Evolutionary conservation across 1,140 invertebrate species (phyloP).

Genomic region (Batillaria attramentaria): DNA sequence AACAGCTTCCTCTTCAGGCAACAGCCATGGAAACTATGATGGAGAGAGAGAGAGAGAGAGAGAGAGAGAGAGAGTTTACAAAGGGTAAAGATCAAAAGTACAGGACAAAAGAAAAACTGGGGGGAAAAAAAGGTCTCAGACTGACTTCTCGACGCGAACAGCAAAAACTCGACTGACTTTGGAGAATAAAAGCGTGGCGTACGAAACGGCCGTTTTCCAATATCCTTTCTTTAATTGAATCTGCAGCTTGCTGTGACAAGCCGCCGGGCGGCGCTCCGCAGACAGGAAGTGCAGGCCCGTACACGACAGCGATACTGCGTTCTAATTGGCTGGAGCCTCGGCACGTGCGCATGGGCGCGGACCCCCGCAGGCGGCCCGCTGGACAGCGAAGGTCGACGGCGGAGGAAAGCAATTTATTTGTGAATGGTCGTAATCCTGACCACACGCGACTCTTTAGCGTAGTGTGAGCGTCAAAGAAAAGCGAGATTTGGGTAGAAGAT

Average conservation of each 20-base stretch:
- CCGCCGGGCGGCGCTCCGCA: slow-evolving; percentile 26
- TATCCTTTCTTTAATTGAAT: slow-evolving; percentile 38
- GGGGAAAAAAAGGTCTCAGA: no score
- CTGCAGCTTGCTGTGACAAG: slow-evolving; percentile 34
- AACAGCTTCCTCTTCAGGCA: no score
- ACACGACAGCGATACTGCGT: slow-evolving; percentile 30
- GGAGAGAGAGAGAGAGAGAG: no score
- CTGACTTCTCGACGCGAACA: no score
- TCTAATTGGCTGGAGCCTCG: slow-evolving; percentile 31
- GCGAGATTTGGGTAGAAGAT: no score
- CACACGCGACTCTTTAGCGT: background rate
- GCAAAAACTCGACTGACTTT: no score
- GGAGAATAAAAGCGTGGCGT: no score
- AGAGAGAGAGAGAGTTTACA: no score
- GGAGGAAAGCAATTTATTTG: slow-evolving; percentile 28
- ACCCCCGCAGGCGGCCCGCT: background rate
- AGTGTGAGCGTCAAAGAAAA: no score
- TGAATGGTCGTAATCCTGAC: slow-evolving; percentile 12
- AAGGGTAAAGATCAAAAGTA: no score
- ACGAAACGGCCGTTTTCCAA: slow-evolving; percentile 36
- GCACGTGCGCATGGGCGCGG: slow-evolving; percentile 22
- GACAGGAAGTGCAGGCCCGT: slow-evolving; percentile 34
- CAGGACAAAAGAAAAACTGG: no score
- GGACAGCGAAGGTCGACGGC: slow-evolving; percentile 12
- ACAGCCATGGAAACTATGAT: no score